Evolutionary conservation across 2,888 invertebrate species (phyloP).

Genomic region (Torymus tubicola): DNA sequence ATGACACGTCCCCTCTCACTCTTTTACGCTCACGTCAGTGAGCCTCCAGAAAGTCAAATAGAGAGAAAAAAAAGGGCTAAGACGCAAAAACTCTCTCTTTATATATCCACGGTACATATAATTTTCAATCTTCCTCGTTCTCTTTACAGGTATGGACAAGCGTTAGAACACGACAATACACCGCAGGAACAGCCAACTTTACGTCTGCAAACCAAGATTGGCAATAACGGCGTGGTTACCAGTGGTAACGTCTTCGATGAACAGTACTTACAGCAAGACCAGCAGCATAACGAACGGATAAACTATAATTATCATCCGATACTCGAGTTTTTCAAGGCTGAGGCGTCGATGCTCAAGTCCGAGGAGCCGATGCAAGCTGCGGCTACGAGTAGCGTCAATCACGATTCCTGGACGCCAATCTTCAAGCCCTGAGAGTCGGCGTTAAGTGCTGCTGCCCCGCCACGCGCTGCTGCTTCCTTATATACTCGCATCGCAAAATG

Average conservation of each 20-base stretch:
- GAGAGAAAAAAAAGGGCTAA: too few species aligned
- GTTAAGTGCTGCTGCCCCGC: too few species aligned
- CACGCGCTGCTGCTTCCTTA: too few species aligned
- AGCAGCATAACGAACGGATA: constrained; percentile 78
- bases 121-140: too few species aligned
- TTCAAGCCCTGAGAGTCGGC: constrained; percentile 64
- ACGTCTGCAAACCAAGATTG: constrained; percentile 62
- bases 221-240: too few species aligned
- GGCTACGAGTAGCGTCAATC: constrained; percentile 55
- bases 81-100: too few species aligned
- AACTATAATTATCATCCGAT: constrained; percentile 91
- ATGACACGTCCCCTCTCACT: background rate
- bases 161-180: constrained; percentile 64
- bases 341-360: constrained; percentile 73
- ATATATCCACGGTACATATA: too few species aligned
- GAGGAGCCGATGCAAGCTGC: constrained; percentile 58
- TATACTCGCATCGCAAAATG: constrained; percentile 47
- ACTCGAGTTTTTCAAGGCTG: constrained; percentile 85
- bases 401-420: constrained; percentile 74
- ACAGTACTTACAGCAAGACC: constrained; percentile 72
- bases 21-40: background rate
- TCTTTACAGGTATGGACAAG: constrained; percentile 65
- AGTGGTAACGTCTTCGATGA: constrained; percentile 68
- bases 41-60: background rate
- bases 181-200: constrained; percentile 61